Percentiles rank a stretch among this genome's conserved stretches.
phyloP scores from a whole-genome alignment of 2,113 vertebrate species.

The Axis porcinus region DNA sequence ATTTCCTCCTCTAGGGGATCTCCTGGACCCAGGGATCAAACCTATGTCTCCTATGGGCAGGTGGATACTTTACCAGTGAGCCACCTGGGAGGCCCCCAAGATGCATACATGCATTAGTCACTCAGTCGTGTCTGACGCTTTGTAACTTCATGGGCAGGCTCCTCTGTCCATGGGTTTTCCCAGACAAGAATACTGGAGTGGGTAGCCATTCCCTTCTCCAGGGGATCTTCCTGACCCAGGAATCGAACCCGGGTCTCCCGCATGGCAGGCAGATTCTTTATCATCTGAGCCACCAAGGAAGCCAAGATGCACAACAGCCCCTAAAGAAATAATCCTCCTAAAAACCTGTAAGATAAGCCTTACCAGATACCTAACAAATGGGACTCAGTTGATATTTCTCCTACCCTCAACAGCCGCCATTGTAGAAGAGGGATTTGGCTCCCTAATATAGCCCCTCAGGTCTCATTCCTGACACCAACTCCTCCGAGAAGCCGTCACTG shows the following conservation, averaged over 20 bases:
- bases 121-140: not conserved
- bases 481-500: not conserved
- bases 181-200: not conserved
- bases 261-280: not conserved
- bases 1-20: not conserved
- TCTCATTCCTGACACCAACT: not conserved
- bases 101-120: not conserved
- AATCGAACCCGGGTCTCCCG: accelerated
- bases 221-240: not conserved
- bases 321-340: not conserved
- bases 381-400: not conserved
- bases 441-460: not conserved
- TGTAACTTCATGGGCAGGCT: not conserved
- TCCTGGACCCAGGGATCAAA: not conserved
- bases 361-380: not conserved
- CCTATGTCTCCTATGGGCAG: not conserved
- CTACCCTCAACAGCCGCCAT: not conserved
- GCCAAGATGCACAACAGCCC: not conserved
- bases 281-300: not conserved
- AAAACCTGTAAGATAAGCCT: not conserved
- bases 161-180: not conserved
- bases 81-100: not conserved
- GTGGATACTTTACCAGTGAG: not conserved
- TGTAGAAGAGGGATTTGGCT: not conserved
- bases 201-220: not conserved